phyloP scores from a whole-genome alignment of 2,797 vertebrate genomes.

The Sebastes wilsoni region DNA sequence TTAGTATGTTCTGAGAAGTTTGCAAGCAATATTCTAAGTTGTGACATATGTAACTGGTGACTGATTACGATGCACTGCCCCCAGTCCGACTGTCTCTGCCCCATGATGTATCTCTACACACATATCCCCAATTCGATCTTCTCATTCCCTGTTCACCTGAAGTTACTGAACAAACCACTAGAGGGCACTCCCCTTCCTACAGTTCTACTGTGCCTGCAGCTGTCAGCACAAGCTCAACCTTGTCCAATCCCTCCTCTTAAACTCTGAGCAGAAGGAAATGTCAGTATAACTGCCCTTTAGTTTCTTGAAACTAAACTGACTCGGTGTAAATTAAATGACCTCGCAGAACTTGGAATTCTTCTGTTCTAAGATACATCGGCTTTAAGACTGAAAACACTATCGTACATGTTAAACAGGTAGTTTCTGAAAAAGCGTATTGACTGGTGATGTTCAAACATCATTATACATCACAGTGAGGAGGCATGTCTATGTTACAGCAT shows the following conservation, averaged over 20 bases:
- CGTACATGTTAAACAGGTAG: background rate
- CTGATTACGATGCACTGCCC: no score
- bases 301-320: background rate
- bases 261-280: background rate
- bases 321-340: background rate
- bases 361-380: background rate
- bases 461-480: background rate
- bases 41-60: background rate
- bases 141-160: background rate
- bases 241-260: background rate
- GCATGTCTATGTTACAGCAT: background rate
- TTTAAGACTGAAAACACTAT: background rate
- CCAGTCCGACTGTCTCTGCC: background rate
- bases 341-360: background rate
- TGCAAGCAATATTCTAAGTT: background rate
- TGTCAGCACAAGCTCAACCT: background rate
- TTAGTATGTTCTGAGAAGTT: background rate
- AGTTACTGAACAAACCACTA: conserved; percentile 30
- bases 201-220: background rate
- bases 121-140: background rate
- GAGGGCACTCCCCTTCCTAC: conserved; percentile 31
- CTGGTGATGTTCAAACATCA: background rate
- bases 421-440: background rate
- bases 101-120: background rate
- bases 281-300: background rate